A percentile compares a stretch with the other conserved stretches of the same genome.
Evolutionary conservation across 2,797 vertebrate species (phyloP).

Genomic region (Ctenosaura bakeri): DNA sequence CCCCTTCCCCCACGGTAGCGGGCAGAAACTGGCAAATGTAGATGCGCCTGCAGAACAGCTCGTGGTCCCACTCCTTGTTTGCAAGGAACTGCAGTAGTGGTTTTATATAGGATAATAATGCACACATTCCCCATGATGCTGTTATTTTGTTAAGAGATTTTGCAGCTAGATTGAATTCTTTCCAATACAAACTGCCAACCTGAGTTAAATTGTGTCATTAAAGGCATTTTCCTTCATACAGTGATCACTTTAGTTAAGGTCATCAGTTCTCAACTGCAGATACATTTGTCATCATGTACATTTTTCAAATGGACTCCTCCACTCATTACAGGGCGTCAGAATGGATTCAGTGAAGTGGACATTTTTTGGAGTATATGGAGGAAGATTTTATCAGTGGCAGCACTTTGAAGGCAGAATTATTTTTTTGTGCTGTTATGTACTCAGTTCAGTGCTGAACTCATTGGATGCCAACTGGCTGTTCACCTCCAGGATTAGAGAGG

Average conservation of each 20-base stretch:
- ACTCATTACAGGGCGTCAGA: rapidly evolving
- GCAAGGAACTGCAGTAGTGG: background rate
- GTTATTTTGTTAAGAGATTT: background rate
- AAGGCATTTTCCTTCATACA: background rate
- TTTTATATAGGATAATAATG: too few relatives aligned
- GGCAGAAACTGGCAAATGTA: background rate
- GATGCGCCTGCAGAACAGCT: slow-evolving; percentile 2
- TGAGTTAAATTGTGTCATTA: background rate
- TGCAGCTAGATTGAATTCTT: background rate
- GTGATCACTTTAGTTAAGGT: background rate
- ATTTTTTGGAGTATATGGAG: background rate
- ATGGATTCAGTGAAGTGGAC: background rate
- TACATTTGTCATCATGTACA: rapidly evolving
- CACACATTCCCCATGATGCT: background rate
- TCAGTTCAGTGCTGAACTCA: slow-evolving; percentile 10
- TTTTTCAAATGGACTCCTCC: background rate
- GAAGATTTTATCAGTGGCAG: slow-evolving; percentile 38
- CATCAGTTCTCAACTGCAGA: background rate
- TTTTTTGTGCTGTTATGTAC: slow-evolving; percentile 35
- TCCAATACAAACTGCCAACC: background rate
- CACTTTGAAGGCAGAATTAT: slow-evolving; percentile 2
- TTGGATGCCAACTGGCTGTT: slow-evolving; percentile 7
- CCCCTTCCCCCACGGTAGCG: background rate
- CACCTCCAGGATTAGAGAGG: too few relatives aligned
- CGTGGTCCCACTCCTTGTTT: background rate